A percentile compares a stretch with the other conserved stretches of the same genome.
Evolutionary conservation across 2,113 vertebrate species (phyloP).

Genomic region (Otolemur garnettii): DNA sequence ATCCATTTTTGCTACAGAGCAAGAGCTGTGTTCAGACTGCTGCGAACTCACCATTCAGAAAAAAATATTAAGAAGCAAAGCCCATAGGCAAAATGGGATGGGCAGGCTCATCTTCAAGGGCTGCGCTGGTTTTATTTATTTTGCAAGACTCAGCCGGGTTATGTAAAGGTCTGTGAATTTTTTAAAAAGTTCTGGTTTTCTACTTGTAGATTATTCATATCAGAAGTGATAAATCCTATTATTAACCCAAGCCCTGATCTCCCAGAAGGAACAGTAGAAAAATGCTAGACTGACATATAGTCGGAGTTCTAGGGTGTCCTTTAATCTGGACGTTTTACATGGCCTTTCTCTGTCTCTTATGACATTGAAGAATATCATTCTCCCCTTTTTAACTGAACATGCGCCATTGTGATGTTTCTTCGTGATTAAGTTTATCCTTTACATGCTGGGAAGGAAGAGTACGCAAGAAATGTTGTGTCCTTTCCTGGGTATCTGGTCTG

Average conservation of each 20-base stretch:
- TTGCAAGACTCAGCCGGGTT: neutral
- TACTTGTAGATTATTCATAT: neutral
- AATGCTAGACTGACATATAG: neutral
- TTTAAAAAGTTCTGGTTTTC: neutral
- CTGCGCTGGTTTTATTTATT: slow-evolving; percentile 8
- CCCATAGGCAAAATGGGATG: neutral
- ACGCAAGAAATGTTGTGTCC: neutral
- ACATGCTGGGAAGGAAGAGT: neutral
- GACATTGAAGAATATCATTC: neutral
- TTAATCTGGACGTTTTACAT: neutral
- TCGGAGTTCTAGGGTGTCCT: neutral
- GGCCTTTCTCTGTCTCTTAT: neutral
- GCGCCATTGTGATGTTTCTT: neutral
- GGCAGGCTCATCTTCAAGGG: neutral
- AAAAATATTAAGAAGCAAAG: slow-evolving; percentile 2
- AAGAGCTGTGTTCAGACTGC: slow-evolving; percentile 38
- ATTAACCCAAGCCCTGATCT: neutral
- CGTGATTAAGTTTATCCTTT: neutral
- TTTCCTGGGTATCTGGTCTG: neutral
- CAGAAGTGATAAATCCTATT: neutral
- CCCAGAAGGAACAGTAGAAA: too few species aligned
- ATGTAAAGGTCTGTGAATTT: neutral
- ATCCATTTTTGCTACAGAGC: neutral
- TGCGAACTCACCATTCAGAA: neutral
- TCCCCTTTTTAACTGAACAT: neutral